These are phyloP conservation scores for Sinohyriopsis cumingii DNA, from an alignment of 2,888 invertebrate species.

Conservation along the genomic window DNA sequence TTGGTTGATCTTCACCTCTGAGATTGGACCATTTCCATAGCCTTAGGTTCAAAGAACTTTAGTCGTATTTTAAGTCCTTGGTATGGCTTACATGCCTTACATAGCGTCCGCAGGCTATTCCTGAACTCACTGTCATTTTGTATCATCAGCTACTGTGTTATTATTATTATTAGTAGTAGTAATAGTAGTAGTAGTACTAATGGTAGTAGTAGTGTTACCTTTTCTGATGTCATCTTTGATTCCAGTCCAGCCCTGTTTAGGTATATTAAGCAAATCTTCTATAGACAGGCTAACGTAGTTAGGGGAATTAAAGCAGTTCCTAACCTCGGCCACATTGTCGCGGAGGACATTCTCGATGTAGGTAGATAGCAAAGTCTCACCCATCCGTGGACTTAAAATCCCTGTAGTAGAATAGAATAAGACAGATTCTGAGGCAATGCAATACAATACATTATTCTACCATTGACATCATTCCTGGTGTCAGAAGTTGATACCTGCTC, in stretches of 20 bases:
- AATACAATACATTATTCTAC: background rate
- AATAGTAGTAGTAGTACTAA: too few species aligned
- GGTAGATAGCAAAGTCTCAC: conserved; percentile 23
- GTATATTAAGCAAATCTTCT: conserved; percentile 42
- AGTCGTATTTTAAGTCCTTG: too few species aligned
- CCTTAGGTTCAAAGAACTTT: too few species aligned
- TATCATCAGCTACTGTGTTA: too few species aligned
- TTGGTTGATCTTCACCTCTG: too few species aligned
- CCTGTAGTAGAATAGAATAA: conserved; percentile 17
- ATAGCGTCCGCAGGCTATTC: too few species aligned
- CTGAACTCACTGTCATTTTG: too few species aligned
- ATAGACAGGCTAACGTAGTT: conserved; percentile 45
- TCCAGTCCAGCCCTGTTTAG: conserved; percentile 50
- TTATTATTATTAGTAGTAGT: conserved; percentile 10
- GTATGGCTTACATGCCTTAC: too few species aligned
- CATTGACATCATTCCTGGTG: too few species aligned
- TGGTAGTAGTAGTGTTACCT: conserved; percentile 19
- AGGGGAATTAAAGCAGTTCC: conserved; percentile 43
- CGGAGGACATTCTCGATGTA: conserved; percentile 20
- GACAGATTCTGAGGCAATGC: background rate
- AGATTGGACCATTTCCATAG: too few species aligned
- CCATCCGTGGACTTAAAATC: conserved; percentile 32
- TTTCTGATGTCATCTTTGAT: conserved; percentile 39
- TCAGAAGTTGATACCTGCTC: too few species aligned
- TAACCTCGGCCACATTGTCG: conserved; percentile 10